phyloP scores from a whole-genome alignment of 2,113 vertebrate species.

The Cebus imitator region DNA sequence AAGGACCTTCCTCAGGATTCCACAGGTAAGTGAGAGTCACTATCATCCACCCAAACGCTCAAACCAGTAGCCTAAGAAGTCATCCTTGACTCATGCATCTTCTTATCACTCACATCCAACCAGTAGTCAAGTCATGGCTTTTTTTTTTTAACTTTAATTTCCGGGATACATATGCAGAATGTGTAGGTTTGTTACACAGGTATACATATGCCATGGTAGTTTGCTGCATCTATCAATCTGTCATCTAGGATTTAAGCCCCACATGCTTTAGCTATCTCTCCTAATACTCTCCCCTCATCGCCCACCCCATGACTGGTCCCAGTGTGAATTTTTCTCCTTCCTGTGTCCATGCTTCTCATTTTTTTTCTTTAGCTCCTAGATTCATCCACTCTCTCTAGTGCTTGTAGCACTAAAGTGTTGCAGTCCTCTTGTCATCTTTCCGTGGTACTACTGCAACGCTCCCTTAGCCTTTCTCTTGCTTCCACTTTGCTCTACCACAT shows the following conservation, averaged over 20 bases:
- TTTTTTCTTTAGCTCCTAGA: neutral
- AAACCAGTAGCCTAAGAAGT: neutral
- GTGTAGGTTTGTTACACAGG: too few relatives aligned
- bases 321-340: too few relatives aligned
- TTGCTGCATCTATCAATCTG: too few relatives aligned
- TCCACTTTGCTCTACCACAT: neutral
- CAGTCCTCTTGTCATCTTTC: neutral
- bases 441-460: accelerated
- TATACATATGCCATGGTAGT: too few relatives aligned
- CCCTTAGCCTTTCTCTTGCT: neutral
- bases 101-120: neutral
- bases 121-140: neutral
- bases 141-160: neutral
- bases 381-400: neutral
- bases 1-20: neutral
- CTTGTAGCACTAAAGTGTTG: neutral
- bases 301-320: too few relatives aligned
- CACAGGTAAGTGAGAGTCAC: neutral
- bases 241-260: too few relatives aligned
- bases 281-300: too few relatives aligned
- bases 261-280: too few relatives aligned
- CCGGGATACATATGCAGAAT: too few relatives aligned
- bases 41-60: neutral
- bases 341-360: neutral
- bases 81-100: neutral